Evolutionary conservation across 2,113 vertebrate genomes (phyloP).

Genomic region (Dromiciops gliroides): DNA sequence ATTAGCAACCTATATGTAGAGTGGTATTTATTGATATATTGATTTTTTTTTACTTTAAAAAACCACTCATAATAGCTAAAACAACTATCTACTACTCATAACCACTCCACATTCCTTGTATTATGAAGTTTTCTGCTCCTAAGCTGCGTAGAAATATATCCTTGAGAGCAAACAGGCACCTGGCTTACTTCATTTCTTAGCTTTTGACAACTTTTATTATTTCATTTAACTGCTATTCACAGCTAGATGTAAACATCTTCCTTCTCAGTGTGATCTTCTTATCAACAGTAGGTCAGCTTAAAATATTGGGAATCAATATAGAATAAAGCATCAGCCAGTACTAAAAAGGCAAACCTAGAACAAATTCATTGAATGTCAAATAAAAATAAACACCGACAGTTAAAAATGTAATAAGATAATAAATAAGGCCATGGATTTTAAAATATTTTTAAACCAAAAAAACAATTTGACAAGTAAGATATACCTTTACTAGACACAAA

Average conservation of each 20-base stretch:
- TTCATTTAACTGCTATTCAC: conserved; percentile 85
- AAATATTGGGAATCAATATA: conserved; percentile 88
- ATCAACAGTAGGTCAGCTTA: conserved; percentile 85
- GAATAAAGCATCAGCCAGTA: conserved; percentile 84
- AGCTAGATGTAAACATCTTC: conserved; percentile 86
- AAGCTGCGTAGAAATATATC: conserved; percentile 67
- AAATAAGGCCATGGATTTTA: conserved; percentile 77
- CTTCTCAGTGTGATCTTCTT: conserved; percentile 84
- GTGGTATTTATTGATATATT: not conserved
- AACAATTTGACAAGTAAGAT: conserved; percentile 73
- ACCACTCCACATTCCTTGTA: conserved; percentile 35
- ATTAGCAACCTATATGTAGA: not conserved
- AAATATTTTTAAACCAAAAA: conserved; percentile 72
- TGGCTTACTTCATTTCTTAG: conserved; percentile 76
- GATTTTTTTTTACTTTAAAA: not conserved
- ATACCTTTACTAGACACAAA: conserved; percentile 67
- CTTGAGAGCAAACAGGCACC: conserved; percentile 76
- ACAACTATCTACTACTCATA: conserved; percentile 36
- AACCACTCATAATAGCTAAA: conserved; percentile 38
- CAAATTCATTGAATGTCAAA: conserved; percentile 83
- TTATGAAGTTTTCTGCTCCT: conserved; percentile 72
- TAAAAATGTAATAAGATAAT: conserved; percentile 80
- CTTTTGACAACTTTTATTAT: conserved; percentile 86
- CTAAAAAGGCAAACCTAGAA: conserved; percentile 80
- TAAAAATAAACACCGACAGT: conserved; percentile 82